Percentiles rank a stretch among this genome's conserved stretches.
Conservation (phyloP, 2,888 invertebrate genomes). For the Lycia hirtaria region DNA sequence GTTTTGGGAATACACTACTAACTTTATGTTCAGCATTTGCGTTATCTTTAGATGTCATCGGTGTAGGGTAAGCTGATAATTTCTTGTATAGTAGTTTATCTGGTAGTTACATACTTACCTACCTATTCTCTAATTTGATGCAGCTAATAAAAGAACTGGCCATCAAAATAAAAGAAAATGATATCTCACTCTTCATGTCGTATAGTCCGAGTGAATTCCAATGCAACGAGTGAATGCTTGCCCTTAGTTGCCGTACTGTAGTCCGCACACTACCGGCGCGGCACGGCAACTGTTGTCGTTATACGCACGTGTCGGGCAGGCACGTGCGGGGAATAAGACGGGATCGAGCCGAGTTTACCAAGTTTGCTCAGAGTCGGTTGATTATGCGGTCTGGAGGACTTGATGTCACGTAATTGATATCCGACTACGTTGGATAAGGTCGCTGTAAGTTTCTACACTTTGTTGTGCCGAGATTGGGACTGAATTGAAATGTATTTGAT, state of each 20-base stretch:
- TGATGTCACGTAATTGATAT: conserved; percentile 18
- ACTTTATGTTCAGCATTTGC: no score
- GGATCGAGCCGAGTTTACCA: conserved; percentile 38
- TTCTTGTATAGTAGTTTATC: no score
- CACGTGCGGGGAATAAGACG: conserved; percentile 55
- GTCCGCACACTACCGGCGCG: not conserved
- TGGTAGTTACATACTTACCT: no score
- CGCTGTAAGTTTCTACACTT: not conserved
- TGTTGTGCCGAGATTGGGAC: not conserved
- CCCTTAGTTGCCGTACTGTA: not conserved
- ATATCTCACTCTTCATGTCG: no score
- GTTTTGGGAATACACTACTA: no score
- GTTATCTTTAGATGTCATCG: no score
- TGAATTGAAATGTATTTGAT: not conserved
- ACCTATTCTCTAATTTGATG: no score
- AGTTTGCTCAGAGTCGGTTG: conserved; percentile 31
- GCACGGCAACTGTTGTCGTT: conserved; percentile 41
- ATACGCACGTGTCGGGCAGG: conserved; percentile 65
- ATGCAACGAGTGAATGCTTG: not conserved
- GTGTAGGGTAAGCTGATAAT: no score
- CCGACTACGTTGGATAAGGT: conserved; percentile 5
- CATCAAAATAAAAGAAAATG: no score
- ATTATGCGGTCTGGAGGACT: conserved; percentile 17
- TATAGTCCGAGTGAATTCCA: not conserved
- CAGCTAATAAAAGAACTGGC: no score